These are phyloP conservation scores for Aselliscus stoliczkanus DNA, from an alignment of 2,797 vertebrate species.

Conservation along the genomic window DNA sequence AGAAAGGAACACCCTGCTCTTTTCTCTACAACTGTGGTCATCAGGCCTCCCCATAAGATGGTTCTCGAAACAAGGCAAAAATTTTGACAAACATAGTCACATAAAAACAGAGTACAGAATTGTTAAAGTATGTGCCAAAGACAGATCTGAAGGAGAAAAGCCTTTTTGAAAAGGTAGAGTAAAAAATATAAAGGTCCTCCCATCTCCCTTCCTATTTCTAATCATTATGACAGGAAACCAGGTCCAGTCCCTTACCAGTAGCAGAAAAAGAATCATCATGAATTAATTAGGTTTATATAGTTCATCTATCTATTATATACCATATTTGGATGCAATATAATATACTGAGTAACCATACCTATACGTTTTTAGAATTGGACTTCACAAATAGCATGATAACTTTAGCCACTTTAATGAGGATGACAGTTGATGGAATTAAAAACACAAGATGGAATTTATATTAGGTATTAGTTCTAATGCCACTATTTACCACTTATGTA, in stretches of 20 bases:
- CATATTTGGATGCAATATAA: not conserved
- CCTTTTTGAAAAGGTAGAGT: not conserved
- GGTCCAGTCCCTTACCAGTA: not conserved
- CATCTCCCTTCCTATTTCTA: not conserved
- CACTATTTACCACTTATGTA: not conserved
- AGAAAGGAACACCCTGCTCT: not conserved
- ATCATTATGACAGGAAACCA: not conserved
- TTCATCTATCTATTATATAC: not conserved
- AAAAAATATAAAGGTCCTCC: not conserved
- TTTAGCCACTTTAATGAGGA: not conserved
- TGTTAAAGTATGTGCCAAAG: not conserved
- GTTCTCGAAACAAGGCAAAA: not conserved
- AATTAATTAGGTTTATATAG: not conserved
- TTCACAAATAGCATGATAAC: not conserved
- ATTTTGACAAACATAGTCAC: not conserved
- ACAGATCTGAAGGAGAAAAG: not conserved
- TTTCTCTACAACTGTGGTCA: not conserved
- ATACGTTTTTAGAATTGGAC: not conserved
- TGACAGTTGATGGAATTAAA: not conserved
- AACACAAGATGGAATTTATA: not conserved
- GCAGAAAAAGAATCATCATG: not conserved
- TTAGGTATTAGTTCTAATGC: not conserved
- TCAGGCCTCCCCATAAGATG: not conserved
- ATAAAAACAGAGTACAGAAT: not conserved
- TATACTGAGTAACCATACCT: not conserved